Evolutionary conservation across 1,140 invertebrate species (phyloP).

Genomic region (Drosophila novamexicana): DNA sequence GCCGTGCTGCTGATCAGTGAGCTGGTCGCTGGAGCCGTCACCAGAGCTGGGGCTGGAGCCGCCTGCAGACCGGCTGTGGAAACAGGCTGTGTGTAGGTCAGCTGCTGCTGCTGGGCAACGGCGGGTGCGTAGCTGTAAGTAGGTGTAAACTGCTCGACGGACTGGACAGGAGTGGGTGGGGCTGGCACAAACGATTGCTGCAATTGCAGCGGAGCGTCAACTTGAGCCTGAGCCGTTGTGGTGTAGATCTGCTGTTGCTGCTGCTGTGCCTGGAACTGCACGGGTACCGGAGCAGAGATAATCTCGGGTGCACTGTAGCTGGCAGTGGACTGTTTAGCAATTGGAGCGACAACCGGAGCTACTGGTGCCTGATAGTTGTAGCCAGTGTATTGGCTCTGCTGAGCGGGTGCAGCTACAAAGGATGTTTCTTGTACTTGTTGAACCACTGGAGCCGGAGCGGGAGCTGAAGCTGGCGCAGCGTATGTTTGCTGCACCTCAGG

Average conservation of each 20-base stretch:
- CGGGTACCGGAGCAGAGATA: constrained; percentile 35
- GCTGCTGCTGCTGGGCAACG: constrained; percentile 27
- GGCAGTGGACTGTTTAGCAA: constrained; percentile 26
- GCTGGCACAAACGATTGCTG: constrained; percentile 63
- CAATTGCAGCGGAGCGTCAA: constrained; percentile 35
- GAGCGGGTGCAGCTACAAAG: constrained; percentile 14
- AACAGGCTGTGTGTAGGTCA: constrained; percentile 47
- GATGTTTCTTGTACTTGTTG: constrained; percentile 41
- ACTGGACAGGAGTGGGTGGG: constrained; percentile 32
- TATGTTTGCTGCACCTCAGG: constrained; percentile 32
- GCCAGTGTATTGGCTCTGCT: constrained; percentile 40
- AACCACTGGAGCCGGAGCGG: constrained; percentile 31
- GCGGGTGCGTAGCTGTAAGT: constrained; percentile 27
- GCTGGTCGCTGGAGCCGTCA: constrained; percentile 10
- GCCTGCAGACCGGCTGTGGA: constrained; percentile 6
- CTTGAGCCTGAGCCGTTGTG: background rate
- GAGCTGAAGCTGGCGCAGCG: constrained; percentile 26
- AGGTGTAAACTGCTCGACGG: constrained; percentile 29
- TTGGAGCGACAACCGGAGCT: constrained; percentile 20
- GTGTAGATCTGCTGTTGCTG: constrained; percentile 14
- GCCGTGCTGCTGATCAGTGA: constrained; percentile 11
- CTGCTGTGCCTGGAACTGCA: constrained; percentile 31
- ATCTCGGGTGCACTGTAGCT: constrained; percentile 26
- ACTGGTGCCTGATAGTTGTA: constrained; percentile 45
- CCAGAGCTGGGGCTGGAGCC: constrained; percentile 6